A percentile compares a stretch with the other conserved stretches of the same genome.
Conservation (phyloP, 64 coral and sea anemone species). For the Pachyseris speciosa region DNA sequence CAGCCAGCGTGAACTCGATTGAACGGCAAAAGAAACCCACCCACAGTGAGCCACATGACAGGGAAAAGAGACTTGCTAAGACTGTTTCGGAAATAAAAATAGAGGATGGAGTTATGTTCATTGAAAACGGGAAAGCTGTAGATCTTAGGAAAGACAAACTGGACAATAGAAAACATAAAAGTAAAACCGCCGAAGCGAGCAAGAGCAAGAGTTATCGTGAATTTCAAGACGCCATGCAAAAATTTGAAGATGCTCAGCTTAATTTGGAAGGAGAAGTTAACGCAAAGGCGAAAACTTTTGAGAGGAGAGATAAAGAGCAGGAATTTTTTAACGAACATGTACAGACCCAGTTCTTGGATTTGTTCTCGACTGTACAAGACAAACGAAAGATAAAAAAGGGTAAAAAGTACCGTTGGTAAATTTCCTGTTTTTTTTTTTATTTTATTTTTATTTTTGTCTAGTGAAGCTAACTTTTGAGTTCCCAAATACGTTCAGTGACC, state of each 20-base stretch:
- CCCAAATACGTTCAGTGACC: neutral
- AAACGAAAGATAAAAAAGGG: neutral
- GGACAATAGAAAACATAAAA: neutral
- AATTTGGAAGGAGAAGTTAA: constrained; percentile 22
- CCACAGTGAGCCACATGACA: neutral
- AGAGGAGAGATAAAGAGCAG: neutral
- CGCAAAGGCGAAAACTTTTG: neutral
- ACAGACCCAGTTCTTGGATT: neutral
- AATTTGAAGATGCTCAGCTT: constrained; percentile 20
- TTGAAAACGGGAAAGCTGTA: constrained; percentile 25
- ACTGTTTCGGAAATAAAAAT: neutral
- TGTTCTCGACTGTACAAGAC: constrained; percentile 10
- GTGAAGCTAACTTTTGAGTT: neutral
- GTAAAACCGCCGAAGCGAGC: neutral
- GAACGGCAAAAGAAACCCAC: neutral
- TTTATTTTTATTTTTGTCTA: neutral
- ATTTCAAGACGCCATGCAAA: constrained; percentile 22
- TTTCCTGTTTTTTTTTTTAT: neutral
- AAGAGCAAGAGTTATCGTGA: constrained; percentile 12
- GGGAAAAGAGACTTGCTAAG: neutral
- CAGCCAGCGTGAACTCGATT: neutral
- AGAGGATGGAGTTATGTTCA: neutral
- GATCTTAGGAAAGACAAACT: constrained; percentile 4
- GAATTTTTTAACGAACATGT: constrained; percentile 39
- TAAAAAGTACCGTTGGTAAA: neutral